These are phyloP conservation scores for Zonitis immaculata DNA, from an alignment of 2,888 invertebrate genomes.

Conservation along the genomic window DNA sequence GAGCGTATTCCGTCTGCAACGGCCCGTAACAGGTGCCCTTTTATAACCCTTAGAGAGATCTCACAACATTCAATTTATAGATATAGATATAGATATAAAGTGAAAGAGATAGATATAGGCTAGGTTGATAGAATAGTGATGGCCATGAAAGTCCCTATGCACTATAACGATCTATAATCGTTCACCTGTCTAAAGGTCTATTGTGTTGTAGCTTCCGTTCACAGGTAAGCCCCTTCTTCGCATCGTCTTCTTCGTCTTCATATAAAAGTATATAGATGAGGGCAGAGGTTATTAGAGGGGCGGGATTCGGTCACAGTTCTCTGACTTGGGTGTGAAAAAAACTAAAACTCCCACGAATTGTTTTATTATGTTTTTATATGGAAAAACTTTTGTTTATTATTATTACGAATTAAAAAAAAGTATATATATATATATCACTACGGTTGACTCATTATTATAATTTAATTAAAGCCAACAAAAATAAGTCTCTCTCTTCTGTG, in stretches of 20 bases:
- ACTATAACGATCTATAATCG: constrained; percentile 29
- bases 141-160: not conserved
- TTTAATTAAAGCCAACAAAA: not conserved
- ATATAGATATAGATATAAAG: too few species aligned
- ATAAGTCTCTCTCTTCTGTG: too few species aligned
- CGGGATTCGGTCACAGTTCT: constrained; percentile 34
- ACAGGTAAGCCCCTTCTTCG: constrained; percentile 31
- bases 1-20: not conserved
- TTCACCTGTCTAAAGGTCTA: constrained; percentile 39
- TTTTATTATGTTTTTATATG: constrained; percentile 33
- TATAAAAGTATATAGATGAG: constrained; percentile 19
- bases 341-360: constrained; percentile 34
- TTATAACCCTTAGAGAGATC: not conserved
- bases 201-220: constrained; percentile 40
- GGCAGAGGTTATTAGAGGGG: constrained; percentile 37
- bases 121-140: too few species aligned
- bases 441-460: constrained; percentile 38
- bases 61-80: too few species aligned
- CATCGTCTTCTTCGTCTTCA: constrained; percentile 12
- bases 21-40: not conserved
- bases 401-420: constrained; percentile 30
- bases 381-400: constrained; percentile 13
- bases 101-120: too few species aligned
- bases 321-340: constrained; percentile 40
- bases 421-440: constrained; percentile 36